Base-by-base conservation (phyloP, 2,113 vertebrate species). In the Redunca redunca region DNA sequence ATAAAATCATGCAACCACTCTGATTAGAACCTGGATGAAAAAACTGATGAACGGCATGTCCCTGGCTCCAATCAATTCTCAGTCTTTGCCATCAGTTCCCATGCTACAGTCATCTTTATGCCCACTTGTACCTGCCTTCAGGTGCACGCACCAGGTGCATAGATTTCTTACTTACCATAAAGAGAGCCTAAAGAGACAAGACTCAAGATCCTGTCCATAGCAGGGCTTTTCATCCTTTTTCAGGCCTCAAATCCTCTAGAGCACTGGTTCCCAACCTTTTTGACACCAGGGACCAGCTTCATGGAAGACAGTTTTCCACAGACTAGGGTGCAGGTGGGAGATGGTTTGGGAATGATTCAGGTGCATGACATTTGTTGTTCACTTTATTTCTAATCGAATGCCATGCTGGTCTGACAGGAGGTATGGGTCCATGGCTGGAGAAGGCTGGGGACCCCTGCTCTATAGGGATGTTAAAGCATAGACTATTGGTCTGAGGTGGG, bases 61-160 rank as follows among this genome's bases (percentile, higher is more conserved):
- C 81, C 52, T 57, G 50, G 26, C 14, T 90, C 23, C 40, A 4
- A 0, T 25, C 14, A 30, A 26, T 36, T 67, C 17, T 91, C n/a
- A 55, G 30, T 85, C 36, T 90, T 30, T 28, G n/a, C 40, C 77
- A 26, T 60, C n/a, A 10, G 6, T 30, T 16, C 33, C 25, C 21
- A 7, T 1, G 74, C 52, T 23, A 0, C 11, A 55, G 14, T 55
- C 36, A 25, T 57, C 55, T 30, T 58, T 36, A 23, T 0, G 33
- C 11, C 21, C 6, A 53, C 30, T 5, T 2, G 13, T 17, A 33
- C 25, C 11, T 48, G 55, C 40, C 36, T 53, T 5, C 23, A 64
- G 33, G 12, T 12, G 15, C 2, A 3, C 0, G 5, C 3, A 46
- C 26, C 17, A 77, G 83, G 25, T 77, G 5, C 9, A 5, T 14